Conservation (phyloP, 2,113 vertebrate species). For the Rhineura floridana region DNA sequence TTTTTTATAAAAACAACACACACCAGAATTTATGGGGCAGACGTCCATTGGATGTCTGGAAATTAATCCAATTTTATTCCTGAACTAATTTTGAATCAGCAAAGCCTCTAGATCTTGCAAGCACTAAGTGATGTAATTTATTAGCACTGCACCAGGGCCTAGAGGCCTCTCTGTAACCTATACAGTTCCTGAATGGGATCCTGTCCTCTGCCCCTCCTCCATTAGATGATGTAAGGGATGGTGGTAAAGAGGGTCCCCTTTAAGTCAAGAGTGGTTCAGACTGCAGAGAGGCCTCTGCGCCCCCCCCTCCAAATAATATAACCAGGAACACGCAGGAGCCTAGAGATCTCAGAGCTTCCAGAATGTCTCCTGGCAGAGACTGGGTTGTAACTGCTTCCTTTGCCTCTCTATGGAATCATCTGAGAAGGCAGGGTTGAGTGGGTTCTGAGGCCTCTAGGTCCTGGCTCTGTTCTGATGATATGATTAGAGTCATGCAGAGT, state of each 20-base stretch:
- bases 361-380: neutral
- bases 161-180: too few species aligned
- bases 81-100: neutral
- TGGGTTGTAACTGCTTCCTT: neutral
- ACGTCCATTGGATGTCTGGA: neutral
- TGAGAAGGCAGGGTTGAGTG: neutral
- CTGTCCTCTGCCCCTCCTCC: neutral
- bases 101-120: neutral
- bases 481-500: neutral
- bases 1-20: neutral
- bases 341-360: neutral
- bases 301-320: neutral
- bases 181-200: neutral
- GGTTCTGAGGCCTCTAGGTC: neutral
- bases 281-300: neutral
- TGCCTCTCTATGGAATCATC: neutral
- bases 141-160: neutral
- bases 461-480: neutral
- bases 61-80: neutral
- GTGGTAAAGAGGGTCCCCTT: neutral
- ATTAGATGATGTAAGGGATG: neutral
- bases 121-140: neutral
- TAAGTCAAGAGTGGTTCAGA: too few species aligned
- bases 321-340: neutral
- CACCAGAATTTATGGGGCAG: neutral